Percentiles rank a stretch among this genome's conserved stretches.
These are phyloP conservation scores for Clavelina lepadiformis DNA, from an alignment of 23 tunicate genomes.

Conservation along the genomic window DNA sequence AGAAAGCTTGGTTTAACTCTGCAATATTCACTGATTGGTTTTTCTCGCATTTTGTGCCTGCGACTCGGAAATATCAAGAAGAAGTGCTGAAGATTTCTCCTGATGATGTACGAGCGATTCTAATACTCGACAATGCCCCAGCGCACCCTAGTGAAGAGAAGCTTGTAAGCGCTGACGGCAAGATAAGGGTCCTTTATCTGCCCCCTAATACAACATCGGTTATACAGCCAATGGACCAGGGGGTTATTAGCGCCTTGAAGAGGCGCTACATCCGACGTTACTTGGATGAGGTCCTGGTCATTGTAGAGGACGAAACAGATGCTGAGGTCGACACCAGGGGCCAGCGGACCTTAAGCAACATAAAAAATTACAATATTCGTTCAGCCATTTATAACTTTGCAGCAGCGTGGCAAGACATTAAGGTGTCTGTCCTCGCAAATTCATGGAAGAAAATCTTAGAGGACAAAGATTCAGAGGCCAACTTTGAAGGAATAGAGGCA, in stretches of 20 bases:
- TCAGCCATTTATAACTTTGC: constrained; percentile 11
- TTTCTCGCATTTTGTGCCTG: constrained; percentile 13
- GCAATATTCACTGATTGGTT: constrained; percentile 18
- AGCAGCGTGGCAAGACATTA: constrained; percentile 8
- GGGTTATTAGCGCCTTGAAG: constrained; percentile 15
- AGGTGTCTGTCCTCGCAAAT: constrained; percentile 7
- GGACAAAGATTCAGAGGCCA: constrained; percentile 9
- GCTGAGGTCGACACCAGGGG: too few species aligned
- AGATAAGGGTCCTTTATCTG: too few species aligned
- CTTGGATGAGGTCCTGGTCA: constrained; percentile 5
- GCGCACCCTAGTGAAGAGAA: constrained; percentile 9
- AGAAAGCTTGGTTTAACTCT: constrained; percentile 13
- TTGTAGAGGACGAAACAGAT: too few species aligned
- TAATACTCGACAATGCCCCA: constrained; percentile 18
- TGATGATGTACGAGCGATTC: constrained; percentile 10
- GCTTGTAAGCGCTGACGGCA: constrained; percentile 11
- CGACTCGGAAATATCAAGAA: constrained; percentile 17
- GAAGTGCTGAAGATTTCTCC: constrained; percentile 13
- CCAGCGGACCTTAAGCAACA: not conserved
- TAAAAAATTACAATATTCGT: constrained; percentile 8
- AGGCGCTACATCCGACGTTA: constrained; percentile 6
- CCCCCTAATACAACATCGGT: too few species aligned
- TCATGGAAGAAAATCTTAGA: constrained; percentile 16
- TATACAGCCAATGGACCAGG: too few species aligned
- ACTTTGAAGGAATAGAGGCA: constrained; percentile 15